phyloP scores from a whole-genome alignment of 2,888 invertebrate genomes.

The Quadriops clusia region DNA sequence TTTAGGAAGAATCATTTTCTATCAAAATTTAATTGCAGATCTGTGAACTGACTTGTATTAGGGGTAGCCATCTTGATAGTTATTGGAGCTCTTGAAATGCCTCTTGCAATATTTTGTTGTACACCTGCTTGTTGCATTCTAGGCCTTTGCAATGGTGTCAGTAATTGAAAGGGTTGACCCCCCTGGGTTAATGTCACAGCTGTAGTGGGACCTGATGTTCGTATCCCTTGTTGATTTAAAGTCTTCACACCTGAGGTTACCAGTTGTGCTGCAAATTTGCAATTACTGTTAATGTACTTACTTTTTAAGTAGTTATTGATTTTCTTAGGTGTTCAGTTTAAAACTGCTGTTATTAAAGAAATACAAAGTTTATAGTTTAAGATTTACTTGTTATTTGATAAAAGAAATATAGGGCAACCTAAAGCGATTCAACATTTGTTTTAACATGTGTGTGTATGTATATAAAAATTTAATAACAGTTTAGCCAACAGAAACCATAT shows the following conservation, averaged over 20 bases:
- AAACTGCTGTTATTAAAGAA: no score
- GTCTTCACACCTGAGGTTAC: conserved; percentile 55
- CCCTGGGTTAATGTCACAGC: conserved; percentile 29
- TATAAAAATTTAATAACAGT: no score
- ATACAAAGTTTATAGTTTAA: no score
- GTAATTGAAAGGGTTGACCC: conserved; percentile 31
- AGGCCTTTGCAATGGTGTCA: conserved; percentile 32
- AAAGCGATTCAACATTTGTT: no score
- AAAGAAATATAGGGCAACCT: no score
- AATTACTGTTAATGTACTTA: neutral
- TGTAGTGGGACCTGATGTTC: conserved; percentile 27
- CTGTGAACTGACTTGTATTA: conserved; percentile 36
- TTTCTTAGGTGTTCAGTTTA: no score
- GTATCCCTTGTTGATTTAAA: conserved; percentile 28
- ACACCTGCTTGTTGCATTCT: conserved; percentile 26
- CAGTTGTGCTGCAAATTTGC: conserved; percentile 42
- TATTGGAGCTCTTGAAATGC: conserved; percentile 32
- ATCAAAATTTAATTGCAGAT: conserved; percentile 32
- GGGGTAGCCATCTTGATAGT: conserved; percentile 33
- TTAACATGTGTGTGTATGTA: no score
- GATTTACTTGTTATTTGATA: no score
- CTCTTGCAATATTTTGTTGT: conserved; percentile 27
- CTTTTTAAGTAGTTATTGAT: neutral
- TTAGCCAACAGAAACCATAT: no score
- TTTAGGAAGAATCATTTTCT: conserved; percentile 20